phyloP scores from a whole-genome alignment of 2,113 vertebrate genomes.

The Oceanites oceanicus region DNA sequence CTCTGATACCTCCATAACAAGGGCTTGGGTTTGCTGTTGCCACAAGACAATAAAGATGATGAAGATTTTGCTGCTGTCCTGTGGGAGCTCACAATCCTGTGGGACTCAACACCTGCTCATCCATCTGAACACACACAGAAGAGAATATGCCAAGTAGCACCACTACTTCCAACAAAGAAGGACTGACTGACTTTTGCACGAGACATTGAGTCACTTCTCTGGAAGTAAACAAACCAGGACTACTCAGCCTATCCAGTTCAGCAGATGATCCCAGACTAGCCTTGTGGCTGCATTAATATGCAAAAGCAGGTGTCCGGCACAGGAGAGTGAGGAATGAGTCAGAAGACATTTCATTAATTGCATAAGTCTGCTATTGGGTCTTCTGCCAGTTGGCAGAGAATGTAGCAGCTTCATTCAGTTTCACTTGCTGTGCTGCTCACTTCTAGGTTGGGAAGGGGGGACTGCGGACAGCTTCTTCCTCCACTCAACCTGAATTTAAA shows the following conservation, averaged over 20 bases:
- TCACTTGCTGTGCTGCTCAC: neutral
- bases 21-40: neutral
- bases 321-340: neutral
- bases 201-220: neutral
- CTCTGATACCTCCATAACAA: neutral
- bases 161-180: neutral
- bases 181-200: neutral
- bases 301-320: neutral
- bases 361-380: neutral
- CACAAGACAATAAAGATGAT: neutral
- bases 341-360: slow-evolving; percentile 4
- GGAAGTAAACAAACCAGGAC: neutral
- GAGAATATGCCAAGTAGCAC: neutral
- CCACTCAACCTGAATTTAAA: neutral
- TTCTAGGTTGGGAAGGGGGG: neutral
- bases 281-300: neutral
- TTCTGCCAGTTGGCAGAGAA: slow-evolving; percentile 28
- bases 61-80: neutral
- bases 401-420: neutral
- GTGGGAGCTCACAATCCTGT: neutral
- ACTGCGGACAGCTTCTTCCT: neutral
- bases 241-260: neutral
- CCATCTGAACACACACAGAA: neutral
- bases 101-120: neutral
- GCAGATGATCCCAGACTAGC: neutral